These are phyloP conservation scores for Conistra vaccinii DNA, from an alignment of 2,888 invertebrate genomes.

Conservation along the genomic window DNA sequence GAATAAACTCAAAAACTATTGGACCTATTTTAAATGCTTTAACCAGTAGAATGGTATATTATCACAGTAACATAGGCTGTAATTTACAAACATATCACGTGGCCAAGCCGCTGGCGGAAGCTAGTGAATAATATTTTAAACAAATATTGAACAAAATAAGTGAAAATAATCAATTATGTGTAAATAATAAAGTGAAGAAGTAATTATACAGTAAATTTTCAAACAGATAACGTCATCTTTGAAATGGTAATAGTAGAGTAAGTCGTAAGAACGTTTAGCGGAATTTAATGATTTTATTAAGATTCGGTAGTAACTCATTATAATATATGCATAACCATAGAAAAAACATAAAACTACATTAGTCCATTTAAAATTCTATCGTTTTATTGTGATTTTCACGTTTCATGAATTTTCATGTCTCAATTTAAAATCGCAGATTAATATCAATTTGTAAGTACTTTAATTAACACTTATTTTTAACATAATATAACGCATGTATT, in stretches of 20 bases:
- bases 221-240: conserved; percentile 16
- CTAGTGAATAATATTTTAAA: neutral
- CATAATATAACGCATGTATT: too few species aligned
- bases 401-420: neutral
- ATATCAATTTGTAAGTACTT: too few species aligned
- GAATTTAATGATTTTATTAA: conserved; percentile 31
- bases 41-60: too few species aligned
- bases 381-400: neutral
- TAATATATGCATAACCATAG: conserved; percentile 29
- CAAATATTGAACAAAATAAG: neutral
- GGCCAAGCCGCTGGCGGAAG: too few species aligned
- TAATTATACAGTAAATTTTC: conserved; percentile 33
- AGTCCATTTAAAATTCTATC: conserved; percentile 4
- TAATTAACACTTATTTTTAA: too few species aligned
- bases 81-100: too few species aligned
- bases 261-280: conserved; percentile 27
- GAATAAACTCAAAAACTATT: too few species aligned
- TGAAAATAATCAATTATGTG: neutral
- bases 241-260: conserved; percentile 24
- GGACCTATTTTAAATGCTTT: too few species aligned
- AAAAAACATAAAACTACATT: too few species aligned
- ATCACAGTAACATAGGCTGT: too few species aligned
- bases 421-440: conserved; percentile 11
- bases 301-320: conserved; percentile 3
- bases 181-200: neutral